phyloP scores from a whole-genome alignment of 2,113 vertebrate species.

The Pseudopodoces humilis region DNA sequence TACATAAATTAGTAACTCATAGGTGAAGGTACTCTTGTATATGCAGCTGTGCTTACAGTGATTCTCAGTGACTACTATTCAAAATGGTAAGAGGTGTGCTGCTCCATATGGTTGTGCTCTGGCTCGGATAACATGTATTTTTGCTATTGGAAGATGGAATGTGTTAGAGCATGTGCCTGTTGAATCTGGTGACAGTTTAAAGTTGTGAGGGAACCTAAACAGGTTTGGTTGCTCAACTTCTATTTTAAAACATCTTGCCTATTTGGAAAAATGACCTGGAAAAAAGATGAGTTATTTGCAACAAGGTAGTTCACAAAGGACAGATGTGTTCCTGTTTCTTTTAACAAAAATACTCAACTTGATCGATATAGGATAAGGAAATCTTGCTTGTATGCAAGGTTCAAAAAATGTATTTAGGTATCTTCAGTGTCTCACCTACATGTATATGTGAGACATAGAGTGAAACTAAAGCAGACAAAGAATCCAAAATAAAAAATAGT shows the following conservation, averaged over 20 bases:
- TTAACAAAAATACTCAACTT: neutral
- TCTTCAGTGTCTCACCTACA: neutral
- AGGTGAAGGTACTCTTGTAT: neutral
- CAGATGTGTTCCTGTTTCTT: neutral
- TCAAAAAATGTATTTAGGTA: neutral
- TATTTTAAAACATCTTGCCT: neutral
- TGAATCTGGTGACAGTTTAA: neutral
- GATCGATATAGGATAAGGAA: neutral
- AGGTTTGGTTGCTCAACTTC: neutral
- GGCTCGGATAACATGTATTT: neutral
- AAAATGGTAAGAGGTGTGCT: neutral
- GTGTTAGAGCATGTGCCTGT: neutral
- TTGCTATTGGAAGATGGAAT: neutral
- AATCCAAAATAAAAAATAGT: neutral
- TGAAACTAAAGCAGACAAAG: neutral
- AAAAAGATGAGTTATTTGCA: neutral
- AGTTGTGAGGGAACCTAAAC: neutral
- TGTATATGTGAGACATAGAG: neutral
- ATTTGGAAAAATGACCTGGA: neutral
- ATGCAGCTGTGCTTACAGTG: neutral
- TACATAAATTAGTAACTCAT: neutral
- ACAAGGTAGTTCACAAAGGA: neutral
- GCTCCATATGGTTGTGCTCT: neutral
- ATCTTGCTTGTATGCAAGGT: neutral
- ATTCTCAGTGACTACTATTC: neutral